phyloP scores from a whole-genome alignment of 2,888 invertebrate species.

The Nezara viridula region DNA sequence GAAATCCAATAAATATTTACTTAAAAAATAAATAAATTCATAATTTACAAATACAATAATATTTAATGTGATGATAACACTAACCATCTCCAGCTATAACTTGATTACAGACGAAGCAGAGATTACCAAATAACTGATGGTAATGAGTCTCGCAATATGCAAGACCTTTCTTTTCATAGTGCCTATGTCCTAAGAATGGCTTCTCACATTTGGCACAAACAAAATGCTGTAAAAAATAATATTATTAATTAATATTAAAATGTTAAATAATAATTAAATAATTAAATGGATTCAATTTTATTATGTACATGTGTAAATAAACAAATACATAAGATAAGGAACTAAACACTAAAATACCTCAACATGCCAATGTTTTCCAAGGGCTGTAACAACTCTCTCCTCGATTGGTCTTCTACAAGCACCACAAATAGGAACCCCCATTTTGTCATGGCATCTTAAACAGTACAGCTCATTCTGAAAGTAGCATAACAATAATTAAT shows the following conservation, averaged over 20 bases:
- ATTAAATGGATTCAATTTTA: neutral
- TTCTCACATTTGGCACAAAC: slow-evolving; percentile 99
- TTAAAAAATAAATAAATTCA: neutral
- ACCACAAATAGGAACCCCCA: slow-evolving; percentile 99
- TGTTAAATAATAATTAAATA: neutral
- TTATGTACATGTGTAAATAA: neutral
- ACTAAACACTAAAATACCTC: slow-evolving; percentile 74
- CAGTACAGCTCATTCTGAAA: slow-evolving; percentile 94
- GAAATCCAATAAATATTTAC: no score
- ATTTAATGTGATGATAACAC: slow-evolving; percentile 65
- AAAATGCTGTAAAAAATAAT: slow-evolving; percentile 83
- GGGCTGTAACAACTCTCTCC: slow-evolving; percentile 97
- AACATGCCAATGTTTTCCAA: slow-evolving; percentile 99
- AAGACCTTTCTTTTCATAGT: slow-evolving; percentile 97
- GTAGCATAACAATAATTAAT: neutral
- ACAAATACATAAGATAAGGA: neutral
- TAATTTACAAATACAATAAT: neutral
- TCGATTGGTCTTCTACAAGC: slow-evolving; percentile 99
- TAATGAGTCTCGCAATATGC: slow-evolving; percentile 99
- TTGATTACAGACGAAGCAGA: slow-evolving; percentile 99
- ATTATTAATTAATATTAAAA: neutral
- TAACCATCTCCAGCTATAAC: slow-evolving; percentile 97
- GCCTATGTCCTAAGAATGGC: slow-evolving; percentile 98
- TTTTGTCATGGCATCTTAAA: slow-evolving; percentile 97
- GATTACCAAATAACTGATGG: slow-evolving; percentile 98